These are phyloP conservation scores for Griposia aprilina DNA, from an alignment of 2,888 invertebrate species.

Conservation along the genomic window DNA sequence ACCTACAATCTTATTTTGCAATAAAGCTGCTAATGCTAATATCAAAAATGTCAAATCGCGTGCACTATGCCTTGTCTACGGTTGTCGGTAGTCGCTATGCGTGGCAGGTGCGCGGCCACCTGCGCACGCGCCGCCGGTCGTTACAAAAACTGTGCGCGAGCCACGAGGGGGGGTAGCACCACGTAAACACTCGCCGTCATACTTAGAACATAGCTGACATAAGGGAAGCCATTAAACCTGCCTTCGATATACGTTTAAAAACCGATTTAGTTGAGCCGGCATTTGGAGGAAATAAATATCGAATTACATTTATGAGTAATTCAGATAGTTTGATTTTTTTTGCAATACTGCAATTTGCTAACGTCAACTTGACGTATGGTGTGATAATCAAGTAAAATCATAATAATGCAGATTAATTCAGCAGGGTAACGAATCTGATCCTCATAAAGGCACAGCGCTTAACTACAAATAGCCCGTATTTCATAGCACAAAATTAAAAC, in stretches of 20 bases:
- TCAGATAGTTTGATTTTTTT: conserved; percentile 32
- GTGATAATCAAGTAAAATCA: background rate
- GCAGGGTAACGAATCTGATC: background rate
- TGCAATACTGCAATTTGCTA: conserved; percentile 23
- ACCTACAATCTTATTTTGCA: conserved; percentile 1
- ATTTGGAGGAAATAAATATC: conserved; percentile 67
- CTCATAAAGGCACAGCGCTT: background rate
- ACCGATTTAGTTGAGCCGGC: conserved; percentile 68
- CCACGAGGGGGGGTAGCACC: conserved; percentile 73
- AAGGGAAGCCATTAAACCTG: conserved; percentile 83
- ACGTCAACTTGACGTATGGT: background rate
- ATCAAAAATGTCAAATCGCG: conserved; percentile 73
- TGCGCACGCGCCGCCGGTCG: conserved; percentile 87
- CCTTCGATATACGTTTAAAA: conserved; percentile 71
- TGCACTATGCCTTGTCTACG: conserved; percentile 83
- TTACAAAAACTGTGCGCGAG: conserved; percentile 85
- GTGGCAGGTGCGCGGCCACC: conserved; percentile 90
- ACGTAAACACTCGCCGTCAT: conserved; percentile 71
- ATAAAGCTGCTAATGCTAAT: conserved; percentile 29
- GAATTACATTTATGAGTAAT: conserved; percentile 55
- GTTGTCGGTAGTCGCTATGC: conserved; percentile 78
- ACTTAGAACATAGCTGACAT: conserved; percentile 73
- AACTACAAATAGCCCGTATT: conserved; percentile 3
- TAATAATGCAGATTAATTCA: background rate
- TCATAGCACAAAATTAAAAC: conserved; percentile 1